phyloP scores from a whole-genome alignment of 2,888 invertebrate species.

The Cryptops parisi region DNA sequence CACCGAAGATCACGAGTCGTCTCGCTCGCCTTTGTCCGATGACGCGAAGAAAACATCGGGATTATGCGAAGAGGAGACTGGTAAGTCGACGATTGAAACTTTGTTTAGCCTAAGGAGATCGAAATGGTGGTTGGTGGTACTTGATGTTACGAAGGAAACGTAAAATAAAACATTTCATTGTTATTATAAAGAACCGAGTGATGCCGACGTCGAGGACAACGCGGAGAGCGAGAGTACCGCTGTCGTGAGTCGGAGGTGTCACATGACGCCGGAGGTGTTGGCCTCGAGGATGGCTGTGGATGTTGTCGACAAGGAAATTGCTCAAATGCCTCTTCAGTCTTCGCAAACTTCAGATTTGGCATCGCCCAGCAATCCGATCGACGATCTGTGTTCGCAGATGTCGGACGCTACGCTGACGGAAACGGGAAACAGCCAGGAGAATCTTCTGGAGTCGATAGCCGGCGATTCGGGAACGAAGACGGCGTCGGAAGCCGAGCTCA shows the following conservation, averaged over 20 bases:
- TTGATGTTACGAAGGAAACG: too few species aligned
- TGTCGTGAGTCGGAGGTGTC: neutral
- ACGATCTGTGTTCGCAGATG: too few species aligned
- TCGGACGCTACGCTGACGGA: too few species aligned
- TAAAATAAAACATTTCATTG: too few species aligned
- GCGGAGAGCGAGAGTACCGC: conserved; percentile 26
- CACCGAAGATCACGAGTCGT: neutral
- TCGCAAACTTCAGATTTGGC: neutral
- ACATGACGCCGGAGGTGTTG: neutral
- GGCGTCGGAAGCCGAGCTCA: neutral
- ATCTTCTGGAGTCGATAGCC: neutral
- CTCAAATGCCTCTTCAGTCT: too few species aligned
- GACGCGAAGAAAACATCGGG: too few species aligned
- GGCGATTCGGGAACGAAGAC: neutral
- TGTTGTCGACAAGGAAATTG: neutral
- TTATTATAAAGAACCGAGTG: conserved; percentile 21
- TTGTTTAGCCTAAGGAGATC: too few species aligned
- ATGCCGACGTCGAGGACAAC: conserved; percentile 33
- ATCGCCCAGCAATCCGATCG: too few species aligned
- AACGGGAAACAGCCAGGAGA: neutral
- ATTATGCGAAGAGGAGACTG: too few species aligned
- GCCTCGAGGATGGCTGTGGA: neutral
- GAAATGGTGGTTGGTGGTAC: too few species aligned
- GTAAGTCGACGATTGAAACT: too few species aligned
- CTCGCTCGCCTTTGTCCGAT: too few species aligned